Conservation (phyloP, 2,888 invertebrate species). For the Furcula furcula region DNA sequence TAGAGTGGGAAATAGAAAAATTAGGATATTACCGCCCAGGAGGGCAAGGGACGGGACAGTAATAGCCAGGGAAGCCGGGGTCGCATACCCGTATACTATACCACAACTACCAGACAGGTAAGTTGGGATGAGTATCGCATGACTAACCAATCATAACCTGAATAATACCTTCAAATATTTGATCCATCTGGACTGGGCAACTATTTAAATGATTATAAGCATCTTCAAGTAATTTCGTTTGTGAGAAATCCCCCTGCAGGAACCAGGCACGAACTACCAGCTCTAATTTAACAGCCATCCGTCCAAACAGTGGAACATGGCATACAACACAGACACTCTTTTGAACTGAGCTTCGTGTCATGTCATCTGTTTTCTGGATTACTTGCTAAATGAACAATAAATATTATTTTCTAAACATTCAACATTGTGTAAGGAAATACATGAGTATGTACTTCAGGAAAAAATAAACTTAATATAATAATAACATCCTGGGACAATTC, state of each 20-base stretch:
- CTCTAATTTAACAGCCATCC: constrained; percentile 96
- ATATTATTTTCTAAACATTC: constrained; percentile 1
- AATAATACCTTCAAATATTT: constrained; percentile 75
- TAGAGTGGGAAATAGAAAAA: too few relatives aligned
- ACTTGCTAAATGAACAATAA: constrained; percentile 85
- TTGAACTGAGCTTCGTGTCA: constrained; percentile 98
- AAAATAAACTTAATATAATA: too few relatives aligned
- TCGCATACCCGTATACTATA: too few relatives aligned
- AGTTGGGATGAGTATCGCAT: too few relatives aligned
- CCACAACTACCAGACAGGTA: too few relatives aligned
- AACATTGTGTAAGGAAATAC: background rate
- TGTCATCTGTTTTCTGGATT: constrained; percentile 94
- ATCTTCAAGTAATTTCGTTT: constrained; percentile 93
- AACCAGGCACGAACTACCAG: constrained; percentile 99
- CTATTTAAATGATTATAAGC: constrained; percentile 95
- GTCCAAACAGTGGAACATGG: constrained; percentile 94
- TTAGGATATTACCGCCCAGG: too few relatives aligned
- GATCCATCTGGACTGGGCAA: constrained; percentile 84
- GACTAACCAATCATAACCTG: too few relatives aligned
- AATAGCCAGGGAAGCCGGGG: too few relatives aligned
- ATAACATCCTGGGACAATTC: too few relatives aligned
- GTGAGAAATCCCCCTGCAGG: constrained; percentile 95
- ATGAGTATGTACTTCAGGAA: too few relatives aligned
- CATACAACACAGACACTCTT: constrained; percentile 98
- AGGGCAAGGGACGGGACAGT: too few relatives aligned